phyloP scores from a whole-genome alignment of 2,888 invertebrate genomes.

The Parasteatoda lunata region DNA sequence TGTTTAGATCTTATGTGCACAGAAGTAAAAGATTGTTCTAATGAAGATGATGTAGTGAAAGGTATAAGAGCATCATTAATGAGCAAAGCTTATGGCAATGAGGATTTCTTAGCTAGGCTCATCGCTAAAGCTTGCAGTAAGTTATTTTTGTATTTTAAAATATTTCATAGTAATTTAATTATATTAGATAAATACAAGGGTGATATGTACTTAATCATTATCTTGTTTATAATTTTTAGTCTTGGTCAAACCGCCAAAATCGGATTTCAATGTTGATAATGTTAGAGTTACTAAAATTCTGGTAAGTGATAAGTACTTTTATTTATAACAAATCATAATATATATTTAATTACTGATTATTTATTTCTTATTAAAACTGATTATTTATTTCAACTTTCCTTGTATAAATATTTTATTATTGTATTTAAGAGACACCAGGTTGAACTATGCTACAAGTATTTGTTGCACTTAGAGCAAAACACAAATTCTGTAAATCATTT shows the following conservation, averaged over 20 bases:
- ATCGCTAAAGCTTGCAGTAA: constrained; percentile 86
- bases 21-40: constrained; percentile 82
- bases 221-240: constrained; percentile 21
- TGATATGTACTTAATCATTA: background rate
- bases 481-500: too few relatives aligned
- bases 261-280: constrained; percentile 95
- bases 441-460: too few relatives aligned
- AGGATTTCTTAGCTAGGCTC: constrained; percentile 90
- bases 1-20: constrained; percentile 80
- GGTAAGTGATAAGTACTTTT: constrained; percentile 75
- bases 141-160: background rate
- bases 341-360: too few relatives aligned
- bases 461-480: too few relatives aligned
- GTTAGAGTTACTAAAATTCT: constrained; percentile 91
- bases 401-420: too few relatives aligned
- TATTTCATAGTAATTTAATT: background rate
- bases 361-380: too few relatives aligned
- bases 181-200: too few relatives aligned
- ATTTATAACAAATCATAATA: too few relatives aligned
- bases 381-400: too few relatives aligned
- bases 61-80: constrained; percentile 87
- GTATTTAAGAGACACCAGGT: too few relatives aligned
- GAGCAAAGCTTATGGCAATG: constrained; percentile 98
- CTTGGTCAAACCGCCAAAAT: constrained; percentile 46
- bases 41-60: constrained; percentile 82